phyloP scores from a whole-genome alignment of 2,888 invertebrate species.

The Cantharis lateralis region DNA sequence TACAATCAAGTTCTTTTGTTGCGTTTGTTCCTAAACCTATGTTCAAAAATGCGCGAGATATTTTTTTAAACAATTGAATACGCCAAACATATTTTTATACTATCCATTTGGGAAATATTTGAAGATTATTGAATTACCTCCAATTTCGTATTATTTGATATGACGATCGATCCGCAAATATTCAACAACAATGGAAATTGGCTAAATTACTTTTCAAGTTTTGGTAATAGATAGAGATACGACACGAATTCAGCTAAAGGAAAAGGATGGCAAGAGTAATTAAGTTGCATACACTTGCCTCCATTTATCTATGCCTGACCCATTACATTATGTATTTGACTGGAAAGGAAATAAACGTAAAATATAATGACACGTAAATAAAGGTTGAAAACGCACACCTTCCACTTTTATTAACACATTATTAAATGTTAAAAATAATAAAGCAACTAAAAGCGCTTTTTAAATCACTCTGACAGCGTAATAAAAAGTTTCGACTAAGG shows the following conservation, averaged over 20 bases:
- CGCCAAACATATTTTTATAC: neutral
- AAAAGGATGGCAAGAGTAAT: conserved; percentile 15
- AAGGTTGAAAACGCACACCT: neutral
- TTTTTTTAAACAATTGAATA: neutral
- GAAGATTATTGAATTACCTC: neutral
- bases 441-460: neutral
- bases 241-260: conserved; percentile 7
- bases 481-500: neutral
- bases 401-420: neutral
- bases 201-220: neutral
- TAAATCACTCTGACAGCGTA: neutral
- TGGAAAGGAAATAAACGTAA: neutral
- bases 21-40: neutral
- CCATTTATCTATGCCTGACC: conserved; percentile 11
- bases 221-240: neutral
- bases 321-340: conserved; percentile 1
- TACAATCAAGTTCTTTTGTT: too few relatives aligned
- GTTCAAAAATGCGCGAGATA: neutral
- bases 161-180: neutral
- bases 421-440: neutral
- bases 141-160: neutral
- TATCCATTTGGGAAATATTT: neutral
- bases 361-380: neutral
- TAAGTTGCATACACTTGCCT: conserved; percentile 6
- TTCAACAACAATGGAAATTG: neutral